These are phyloP conservation scores for Platyrinchus mystaceus DNA, from an alignment of 2,797 vertebrate species.

Conservation along the genomic window DNA sequence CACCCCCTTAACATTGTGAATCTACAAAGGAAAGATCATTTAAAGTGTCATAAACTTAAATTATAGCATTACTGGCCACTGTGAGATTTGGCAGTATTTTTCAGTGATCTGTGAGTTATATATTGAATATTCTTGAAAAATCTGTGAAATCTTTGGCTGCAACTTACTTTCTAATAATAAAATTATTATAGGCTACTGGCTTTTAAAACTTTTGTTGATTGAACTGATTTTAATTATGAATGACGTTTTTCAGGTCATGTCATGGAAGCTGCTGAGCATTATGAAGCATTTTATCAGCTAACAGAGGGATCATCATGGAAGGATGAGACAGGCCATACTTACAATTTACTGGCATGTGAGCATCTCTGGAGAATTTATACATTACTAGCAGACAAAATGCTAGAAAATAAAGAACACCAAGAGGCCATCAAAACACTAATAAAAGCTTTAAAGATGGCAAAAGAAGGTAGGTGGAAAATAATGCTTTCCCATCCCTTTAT, in stretches of 20 bases:
- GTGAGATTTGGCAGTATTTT: not conserved
- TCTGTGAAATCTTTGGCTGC: not conserved
- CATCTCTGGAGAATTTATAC: constrained; percentile 77
- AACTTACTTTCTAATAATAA: not conserved
- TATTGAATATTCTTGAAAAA: not conserved
- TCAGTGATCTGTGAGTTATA: not conserved
- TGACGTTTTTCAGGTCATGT: constrained; percentile 74
- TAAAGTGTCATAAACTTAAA: not conserved
- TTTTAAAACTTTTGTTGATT: not conserved
- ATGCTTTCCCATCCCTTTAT: constrained; percentile 46
- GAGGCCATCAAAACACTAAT: constrained; percentile 78
- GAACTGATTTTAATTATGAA: constrained; percentile 27
- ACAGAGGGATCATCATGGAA: constrained; percentile 72
- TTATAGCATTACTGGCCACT: not conserved
- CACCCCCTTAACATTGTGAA: not conserved
- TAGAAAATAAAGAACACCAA: constrained; percentile 75
- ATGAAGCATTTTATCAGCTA: constrained; percentile 81
- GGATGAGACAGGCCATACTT: constrained; percentile 63
- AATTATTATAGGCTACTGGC: not conserved
- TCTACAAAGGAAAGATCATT: not conserved
- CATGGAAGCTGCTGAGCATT: constrained; percentile 77
- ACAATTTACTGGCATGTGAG: constrained; percentile 70
- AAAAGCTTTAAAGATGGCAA: constrained; percentile 79
- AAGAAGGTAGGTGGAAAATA: constrained; percentile 77
- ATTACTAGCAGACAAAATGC: constrained; percentile 76